Evolutionary conservation across 2,888 invertebrate genomes (phyloP), one percentile per base, ranked within the genome.

Genomic region (Piscicola geometra): DNA sequence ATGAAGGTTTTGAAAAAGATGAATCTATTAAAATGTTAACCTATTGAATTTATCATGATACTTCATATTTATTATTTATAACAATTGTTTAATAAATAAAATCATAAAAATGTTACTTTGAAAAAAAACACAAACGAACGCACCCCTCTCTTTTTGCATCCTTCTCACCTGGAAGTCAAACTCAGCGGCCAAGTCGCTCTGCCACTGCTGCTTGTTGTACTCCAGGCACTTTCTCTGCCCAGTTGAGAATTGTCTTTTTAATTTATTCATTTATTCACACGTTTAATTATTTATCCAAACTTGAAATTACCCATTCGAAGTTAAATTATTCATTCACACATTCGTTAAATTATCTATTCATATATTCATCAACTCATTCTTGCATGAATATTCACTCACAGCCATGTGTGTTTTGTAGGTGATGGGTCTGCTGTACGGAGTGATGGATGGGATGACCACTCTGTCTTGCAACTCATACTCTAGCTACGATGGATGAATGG

Each of bases 361-460:
- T n/a, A n/a, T n/a, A n/a, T n/a, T n/a, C n/a, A n/a, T n/a, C n/a
- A n/a, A n/a, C n/a, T n/a, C n/a, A n/a, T n/a, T n/a, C n/a, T n/a
- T n/a, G n/a, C n/a, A n/a, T n/a, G n/a, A n/a, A n/a, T n/a, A n/a
- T n/a, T n/a, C n/a, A n/a, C n/a, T n/a, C n/a, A 56, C 60, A 56
- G n/a, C 25, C 21, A 56, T 18, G 60, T 56, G 60, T 5, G 25
- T 25, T 21, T 56, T 18, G 21, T 56, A 25, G 60, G 60, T 56
- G 60, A 56, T 56, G 3, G 60, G 60, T 56, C 60, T 56, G 5
- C 5, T 3, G 21, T 18, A 56, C 3, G 60, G n/a, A 21, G n/a
- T 56, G 60, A 56, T 56, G 60, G 60, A 56, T 15, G 60, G 60
- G 25, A 56, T 56, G n/a, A 56, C 60, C 60, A 56, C 60, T 21